phyloP scores from a whole-genome alignment of 2,797 vertebrate species.

The Eremophila alpestris region DNA sequence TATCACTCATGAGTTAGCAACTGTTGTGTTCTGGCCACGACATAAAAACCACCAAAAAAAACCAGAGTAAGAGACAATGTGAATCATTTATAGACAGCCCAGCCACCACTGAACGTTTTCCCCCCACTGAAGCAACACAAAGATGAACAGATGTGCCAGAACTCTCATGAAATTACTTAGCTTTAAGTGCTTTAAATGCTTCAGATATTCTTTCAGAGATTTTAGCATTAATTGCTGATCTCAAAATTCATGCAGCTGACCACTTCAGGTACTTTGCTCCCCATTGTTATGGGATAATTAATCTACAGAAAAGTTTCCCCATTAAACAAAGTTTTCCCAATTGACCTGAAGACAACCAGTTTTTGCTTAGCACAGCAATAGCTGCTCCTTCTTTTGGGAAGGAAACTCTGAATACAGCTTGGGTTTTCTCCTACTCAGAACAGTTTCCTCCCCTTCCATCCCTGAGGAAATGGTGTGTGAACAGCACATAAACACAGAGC shows the following conservation, averaged over 20 bases:
- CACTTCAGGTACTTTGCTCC: background rate
- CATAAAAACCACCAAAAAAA: background rate
- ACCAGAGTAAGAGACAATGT: rapidly evolving
- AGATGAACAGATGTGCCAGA: background rate
- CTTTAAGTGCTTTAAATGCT: background rate
- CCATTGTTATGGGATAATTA: rapidly evolving
- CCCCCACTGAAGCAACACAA: background rate
- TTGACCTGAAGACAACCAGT: background rate
- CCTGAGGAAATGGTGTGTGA: background rate
- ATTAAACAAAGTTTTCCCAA: background rate
- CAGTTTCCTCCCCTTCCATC: conserved; percentile 29
- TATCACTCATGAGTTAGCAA: background rate
- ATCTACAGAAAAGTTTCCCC: background rate
- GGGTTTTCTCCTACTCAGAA: background rate
- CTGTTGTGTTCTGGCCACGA: background rate
- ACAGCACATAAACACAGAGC: background rate
- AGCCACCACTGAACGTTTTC: rapidly evolving
- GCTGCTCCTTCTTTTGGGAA: background rate
- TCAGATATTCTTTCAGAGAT: background rate
- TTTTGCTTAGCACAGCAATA: background rate
- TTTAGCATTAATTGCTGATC: background rate
- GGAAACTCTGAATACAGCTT: background rate
- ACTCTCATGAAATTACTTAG: background rate
- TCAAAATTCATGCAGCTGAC: background rate
- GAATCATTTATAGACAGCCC: background rate